A percentile compares a stretch with the other conserved stretches of the same genome.
Evolutionary conservation across 2,113 vertebrate genomes (phyloP).

Genomic region (Chaetodon auriga): DNA sequence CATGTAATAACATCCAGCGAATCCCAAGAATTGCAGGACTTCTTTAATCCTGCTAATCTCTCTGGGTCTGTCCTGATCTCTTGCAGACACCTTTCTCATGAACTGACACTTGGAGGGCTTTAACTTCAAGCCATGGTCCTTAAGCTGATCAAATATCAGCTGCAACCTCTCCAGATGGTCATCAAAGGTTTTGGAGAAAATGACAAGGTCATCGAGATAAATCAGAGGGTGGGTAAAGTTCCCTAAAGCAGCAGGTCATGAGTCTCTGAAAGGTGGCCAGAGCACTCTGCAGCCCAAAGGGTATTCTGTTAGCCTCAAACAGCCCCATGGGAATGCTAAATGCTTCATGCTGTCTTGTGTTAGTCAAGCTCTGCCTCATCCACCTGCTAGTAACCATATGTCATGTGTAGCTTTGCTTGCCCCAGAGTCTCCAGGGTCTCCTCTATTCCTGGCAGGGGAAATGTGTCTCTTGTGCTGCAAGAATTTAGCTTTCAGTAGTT

Average conservation of each 20-base stretch:
- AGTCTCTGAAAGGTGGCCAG: conserved; percentile 7
- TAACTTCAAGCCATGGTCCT: conserved; percentile 24
- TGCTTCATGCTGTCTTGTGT: conserved; percentile 26
- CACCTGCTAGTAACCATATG: conserved; percentile 20
- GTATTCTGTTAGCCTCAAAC: conserved; percentile 29
- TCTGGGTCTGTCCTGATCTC: background rate
- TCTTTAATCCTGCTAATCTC: conserved; percentile 31
- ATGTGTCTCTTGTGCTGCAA: conserved; percentile 20
- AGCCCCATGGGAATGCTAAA: background rate
- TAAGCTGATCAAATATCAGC: conserved; percentile 8
- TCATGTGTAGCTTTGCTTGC: conserved; percentile 6
- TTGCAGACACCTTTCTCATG: background rate
- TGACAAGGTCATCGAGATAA: conserved; percentile 18
- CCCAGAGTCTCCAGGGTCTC: conserved; percentile 14
- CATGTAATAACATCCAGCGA: conserved; percentile 17
- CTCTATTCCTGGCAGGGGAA: conserved; percentile 8
- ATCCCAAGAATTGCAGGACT: conserved; percentile 25
- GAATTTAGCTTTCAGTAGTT: conserved; percentile 21
- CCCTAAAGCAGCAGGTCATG: conserved; percentile 27
- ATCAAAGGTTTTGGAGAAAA: conserved; percentile 18
- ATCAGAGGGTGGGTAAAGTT: conserved; percentile 19
- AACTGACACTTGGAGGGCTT: conserved; percentile 25
- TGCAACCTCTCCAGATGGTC: background rate
- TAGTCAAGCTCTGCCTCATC: conserved; percentile 8
- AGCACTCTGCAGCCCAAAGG: conserved; percentile 11